Percentiles rank a stretch among this genome's conserved stretches.
Evolutionary conservation across 2,113 vertebrate species (phyloP).

Genomic region (Rhabdomys dilectus): DNA sequence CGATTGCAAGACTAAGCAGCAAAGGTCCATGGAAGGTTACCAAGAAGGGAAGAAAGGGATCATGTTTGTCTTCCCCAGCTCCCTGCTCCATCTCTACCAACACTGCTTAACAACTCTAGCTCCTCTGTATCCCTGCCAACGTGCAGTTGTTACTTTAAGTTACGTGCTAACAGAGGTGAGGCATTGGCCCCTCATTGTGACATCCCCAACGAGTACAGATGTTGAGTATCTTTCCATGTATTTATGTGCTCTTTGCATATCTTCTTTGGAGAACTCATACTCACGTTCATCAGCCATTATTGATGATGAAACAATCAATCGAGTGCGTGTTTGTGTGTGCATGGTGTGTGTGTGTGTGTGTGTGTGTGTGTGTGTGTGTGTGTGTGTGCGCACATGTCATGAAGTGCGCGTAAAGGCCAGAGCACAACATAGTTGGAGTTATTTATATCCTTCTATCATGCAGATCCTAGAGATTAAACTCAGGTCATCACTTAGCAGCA

Average conservation of each 20-base stretch:
- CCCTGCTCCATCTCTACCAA: neutral
- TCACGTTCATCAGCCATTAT: neutral
- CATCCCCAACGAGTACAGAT: neutral
- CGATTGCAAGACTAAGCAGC: neutral
- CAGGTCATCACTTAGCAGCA: neutral
- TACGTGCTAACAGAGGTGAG: neutral
- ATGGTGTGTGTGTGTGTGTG: neutral
- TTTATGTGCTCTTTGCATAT: neutral
- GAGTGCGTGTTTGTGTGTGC: neutral
- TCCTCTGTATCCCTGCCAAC: neutral
- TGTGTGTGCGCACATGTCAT: accelerated
- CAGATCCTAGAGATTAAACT: neutral
- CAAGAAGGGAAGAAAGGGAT: neutral
- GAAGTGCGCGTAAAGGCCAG: neutral
- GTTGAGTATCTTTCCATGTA: neutral
- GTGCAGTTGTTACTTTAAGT: neutral
- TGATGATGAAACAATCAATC: neutral
- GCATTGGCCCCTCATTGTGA: no score
- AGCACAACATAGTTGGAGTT: neutral
- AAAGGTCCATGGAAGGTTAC: neutral
- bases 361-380: no score
- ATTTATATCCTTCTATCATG: neutral
- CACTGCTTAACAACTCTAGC: neutral
- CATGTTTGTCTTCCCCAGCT: neutral
- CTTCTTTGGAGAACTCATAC: neutral